Conservation (phyloP, 2,797 vertebrate genomes). For the Sebastes hubbsi region DNA sequence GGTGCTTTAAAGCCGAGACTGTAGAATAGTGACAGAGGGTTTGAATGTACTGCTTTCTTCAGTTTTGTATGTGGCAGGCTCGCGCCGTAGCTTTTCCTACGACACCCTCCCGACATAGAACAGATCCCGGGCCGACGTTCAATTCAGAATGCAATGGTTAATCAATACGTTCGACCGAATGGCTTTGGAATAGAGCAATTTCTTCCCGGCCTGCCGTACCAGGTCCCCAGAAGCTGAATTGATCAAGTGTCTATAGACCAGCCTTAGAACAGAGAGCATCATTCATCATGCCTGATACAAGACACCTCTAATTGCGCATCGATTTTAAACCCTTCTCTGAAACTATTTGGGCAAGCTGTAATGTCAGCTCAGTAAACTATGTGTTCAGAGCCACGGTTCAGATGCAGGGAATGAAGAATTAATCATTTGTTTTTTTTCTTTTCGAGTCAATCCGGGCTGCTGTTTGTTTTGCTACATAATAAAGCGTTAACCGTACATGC, state of each 20-base stretch:
- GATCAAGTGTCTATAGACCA: constrained; percentile 75
- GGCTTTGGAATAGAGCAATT: constrained; percentile 76
- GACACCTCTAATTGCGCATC: constrained; percentile 76
- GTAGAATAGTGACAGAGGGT: constrained; percentile 13
- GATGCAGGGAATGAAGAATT: constrained; percentile 55
- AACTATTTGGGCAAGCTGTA: constrained; percentile 73
- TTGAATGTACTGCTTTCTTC: constrained; percentile 36
- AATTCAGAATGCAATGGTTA: constrained; percentile 72
- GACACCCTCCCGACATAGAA: constrained; percentile 24
- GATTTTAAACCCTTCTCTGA: constrained; percentile 72
- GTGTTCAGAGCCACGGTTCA: constrained; percentile 51
- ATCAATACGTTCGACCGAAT: constrained; percentile 78
- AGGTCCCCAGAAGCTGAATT: constrained; percentile 67
- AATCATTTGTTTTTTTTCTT: constrained; percentile 54
- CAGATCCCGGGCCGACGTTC: constrained; percentile 61
- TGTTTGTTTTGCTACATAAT: constrained; percentile 28
- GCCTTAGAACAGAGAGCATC: constrained; percentile 74
- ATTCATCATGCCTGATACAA: constrained; percentile 79
- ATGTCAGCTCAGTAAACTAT: constrained; percentile 71
- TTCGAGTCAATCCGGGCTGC: constrained; percentile 21
- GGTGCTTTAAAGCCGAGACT: constrained; percentile 20
- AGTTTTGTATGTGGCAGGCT: constrained; percentile 2
- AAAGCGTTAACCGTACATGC: constrained; percentile 3
- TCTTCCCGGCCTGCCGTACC: constrained; percentile 54
- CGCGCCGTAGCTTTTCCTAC: constrained; percentile 12